Conservation (phyloP, 2,113 vertebrate genomes). For the Solea solea region DNA sequence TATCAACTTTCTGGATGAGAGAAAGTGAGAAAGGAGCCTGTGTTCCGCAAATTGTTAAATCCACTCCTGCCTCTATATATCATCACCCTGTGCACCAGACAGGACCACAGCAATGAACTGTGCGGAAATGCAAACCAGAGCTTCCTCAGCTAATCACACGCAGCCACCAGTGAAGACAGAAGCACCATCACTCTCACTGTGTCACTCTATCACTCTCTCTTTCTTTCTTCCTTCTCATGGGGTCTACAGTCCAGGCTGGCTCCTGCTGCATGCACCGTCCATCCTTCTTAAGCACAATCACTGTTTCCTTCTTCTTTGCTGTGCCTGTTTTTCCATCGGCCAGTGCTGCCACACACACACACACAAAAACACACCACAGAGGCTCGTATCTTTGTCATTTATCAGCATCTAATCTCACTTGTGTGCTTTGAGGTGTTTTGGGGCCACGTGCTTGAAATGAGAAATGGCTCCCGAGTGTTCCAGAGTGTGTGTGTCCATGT, state of each 20-base stretch:
- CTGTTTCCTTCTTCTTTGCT: slow-evolving; percentile 12
- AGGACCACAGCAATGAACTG: slow-evolving; percentile 36
- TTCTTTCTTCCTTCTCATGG: slow-evolving; percentile 19
- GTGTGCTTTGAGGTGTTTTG: slow-evolving; percentile 68
- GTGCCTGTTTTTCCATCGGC: background rate
- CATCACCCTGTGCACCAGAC: slow-evolving; percentile 3
- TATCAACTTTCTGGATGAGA: background rate
- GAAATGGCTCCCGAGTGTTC: slow-evolving; percentile 46
- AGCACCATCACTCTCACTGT: slow-evolving; percentile 19
- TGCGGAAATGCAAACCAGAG: slow-evolving; percentile 60
- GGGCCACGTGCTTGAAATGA: slow-evolving; percentile 63
- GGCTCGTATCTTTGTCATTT: slow-evolving; percentile 41
- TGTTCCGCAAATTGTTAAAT: background rate
- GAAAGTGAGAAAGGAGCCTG: background rate
- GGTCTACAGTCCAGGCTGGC: background rate
- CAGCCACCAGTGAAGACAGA: slow-evolving; percentile 43
- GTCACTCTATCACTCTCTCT: slow-evolving; percentile 27
- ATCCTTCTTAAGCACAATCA: slow-evolving; percentile 17
- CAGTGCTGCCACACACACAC: slow-evolving; percentile 3
- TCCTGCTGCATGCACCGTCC: background rate
- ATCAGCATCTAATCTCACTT: slow-evolving; percentile 63
- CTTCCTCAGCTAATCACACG: slow-evolving; percentile 40
- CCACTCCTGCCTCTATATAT: background rate
- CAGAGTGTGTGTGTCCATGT: slow-evolving; percentile 21
- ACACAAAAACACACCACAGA: slow-evolving; percentile 20